These are phyloP conservation scores for Pachypanchax playfairii DNA, from an alignment of 2,113 vertebrate species.

Conservation along the genomic window DNA sequence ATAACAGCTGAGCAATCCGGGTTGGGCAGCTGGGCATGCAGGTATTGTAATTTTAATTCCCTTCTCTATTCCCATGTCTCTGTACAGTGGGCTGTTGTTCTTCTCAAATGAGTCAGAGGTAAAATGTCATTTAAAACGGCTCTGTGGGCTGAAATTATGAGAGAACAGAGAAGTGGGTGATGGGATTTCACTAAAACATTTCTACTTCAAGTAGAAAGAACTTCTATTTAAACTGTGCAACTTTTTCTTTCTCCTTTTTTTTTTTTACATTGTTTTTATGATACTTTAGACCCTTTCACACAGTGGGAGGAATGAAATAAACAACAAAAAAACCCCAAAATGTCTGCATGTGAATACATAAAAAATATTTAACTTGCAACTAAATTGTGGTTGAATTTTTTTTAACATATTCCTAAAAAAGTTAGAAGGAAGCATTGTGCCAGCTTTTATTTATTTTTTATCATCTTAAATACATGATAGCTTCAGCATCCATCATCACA, in stretches of 20 bases:
- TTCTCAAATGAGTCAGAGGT: slow-evolving; percentile 53
- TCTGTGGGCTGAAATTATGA: slow-evolving; percentile 34
- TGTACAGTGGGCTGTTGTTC: slow-evolving; percentile 64
- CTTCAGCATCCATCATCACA: slow-evolving; percentile 75
- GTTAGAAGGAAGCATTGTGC: slow-evolving; percentile 13
- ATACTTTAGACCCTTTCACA: slow-evolving; percentile 21
- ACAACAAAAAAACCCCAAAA: slow-evolving; percentile 11
- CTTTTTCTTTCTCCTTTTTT: not conserved
- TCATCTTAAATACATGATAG: slow-evolving; percentile 72
- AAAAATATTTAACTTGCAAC: slow-evolving; percentile 30
- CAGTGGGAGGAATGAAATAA: not conserved
- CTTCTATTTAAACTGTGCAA: slow-evolving; percentile 22
- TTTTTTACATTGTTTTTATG: not conserved
- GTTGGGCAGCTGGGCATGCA: slow-evolving; percentile 72
- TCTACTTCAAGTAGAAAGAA: slow-evolving; percentile 35
- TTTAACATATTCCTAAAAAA: slow-evolving; percentile 21
- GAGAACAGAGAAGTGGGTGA: not conserved
- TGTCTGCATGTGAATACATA: not conserved
- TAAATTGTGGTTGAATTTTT: not conserved
- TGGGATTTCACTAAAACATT: slow-evolving; percentile 29
- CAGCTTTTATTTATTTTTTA: slow-evolving; percentile 36
- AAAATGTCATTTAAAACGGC: slow-evolving; percentile 49
- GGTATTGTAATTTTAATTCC: slow-evolving; percentile 77
- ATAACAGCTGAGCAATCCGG: slow-evolving; percentile 75
- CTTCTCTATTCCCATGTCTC: slow-evolving; percentile 58